Percentiles rank a stretch among this genome's conserved stretches.
Conservation (phyloP, 2,888 invertebrate genomes). For the Brenthis ino region DNA sequence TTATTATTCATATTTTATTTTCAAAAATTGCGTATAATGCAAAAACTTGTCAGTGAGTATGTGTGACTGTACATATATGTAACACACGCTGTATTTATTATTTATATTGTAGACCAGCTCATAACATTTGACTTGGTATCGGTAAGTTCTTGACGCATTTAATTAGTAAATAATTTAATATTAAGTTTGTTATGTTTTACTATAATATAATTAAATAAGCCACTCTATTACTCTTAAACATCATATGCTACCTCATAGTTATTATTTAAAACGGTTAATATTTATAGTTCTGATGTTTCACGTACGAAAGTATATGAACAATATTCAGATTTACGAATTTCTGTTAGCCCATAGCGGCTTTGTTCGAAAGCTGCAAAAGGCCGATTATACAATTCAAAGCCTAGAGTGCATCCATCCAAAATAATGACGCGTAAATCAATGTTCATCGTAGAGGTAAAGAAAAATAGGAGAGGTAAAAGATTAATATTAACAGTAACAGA, state of each 20-base stretch:
- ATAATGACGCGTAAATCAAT: constrained; percentile 9
- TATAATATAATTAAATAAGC: no score
- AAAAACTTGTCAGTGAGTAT: no score
- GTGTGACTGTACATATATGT: no score
- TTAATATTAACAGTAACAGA: background rate
- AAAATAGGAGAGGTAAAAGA: background rate
- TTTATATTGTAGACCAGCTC: no score
- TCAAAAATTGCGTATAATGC: no score
- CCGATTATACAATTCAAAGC: constrained; percentile 12
- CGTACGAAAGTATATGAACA: background rate
- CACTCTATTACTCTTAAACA: no score
- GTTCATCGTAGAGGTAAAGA: background rate
- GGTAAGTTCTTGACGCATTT: no score
- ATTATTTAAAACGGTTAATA: constrained; percentile 3
- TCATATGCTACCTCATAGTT: background rate
- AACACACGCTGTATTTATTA: no score
- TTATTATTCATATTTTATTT: no score
- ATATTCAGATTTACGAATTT: constrained; percentile 11
- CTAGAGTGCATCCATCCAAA: constrained; percentile 9
- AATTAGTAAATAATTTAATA: no score
- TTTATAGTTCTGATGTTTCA: constrained; percentile 6
- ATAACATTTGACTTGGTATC: no score
- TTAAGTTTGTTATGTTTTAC: no score
- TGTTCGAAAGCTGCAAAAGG: constrained; percentile 14
- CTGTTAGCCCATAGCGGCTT: constrained; percentile 19